Base-by-base conservation (phyloP, 2,113 vertebrate genomes). In the Hippocampus abdominalis region DNA sequence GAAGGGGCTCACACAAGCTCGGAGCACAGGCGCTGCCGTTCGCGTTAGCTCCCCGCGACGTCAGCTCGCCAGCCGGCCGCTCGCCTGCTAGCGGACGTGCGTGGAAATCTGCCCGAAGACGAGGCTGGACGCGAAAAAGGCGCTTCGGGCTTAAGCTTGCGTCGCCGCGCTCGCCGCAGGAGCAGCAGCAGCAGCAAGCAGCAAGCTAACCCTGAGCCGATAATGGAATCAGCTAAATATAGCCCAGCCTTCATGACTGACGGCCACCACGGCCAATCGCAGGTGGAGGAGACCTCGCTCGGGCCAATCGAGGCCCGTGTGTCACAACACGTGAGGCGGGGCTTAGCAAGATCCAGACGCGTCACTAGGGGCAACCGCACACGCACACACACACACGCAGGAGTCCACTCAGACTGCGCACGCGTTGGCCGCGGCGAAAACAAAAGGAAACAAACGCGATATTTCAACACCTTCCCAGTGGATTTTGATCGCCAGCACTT, bases 161-260 rank as follows among this genome's bases (percentile, higher is more conserved):
- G 29, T 57, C 46, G 46, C 20, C 11, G 12, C 27, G 56, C 7
- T 57, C 65, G 77, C 69, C 60, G 53, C 39, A 1, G 56, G 79
- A 68, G 32, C 32, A 36, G 32, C 32, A 4, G 59, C 81, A 68
- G n/a, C n/a, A n/a, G n/a, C n/a, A n/a, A n/a, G n/a, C n/a, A n/a
- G 69, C 69, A 75, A 71, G 78, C 71, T 87, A 74, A 77, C 68
- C 72, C 87, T 90, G 86, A 92, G 88, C 90, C 87, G 81, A 83
- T 89, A 90, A 91, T 89, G 80, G 86, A 89, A 90, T 89, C 88
- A 84, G 82, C 90, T 90, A 91, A 92, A 91, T 89, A 91, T 89
- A 91, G 69, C 60, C 51, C 64, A 53, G 64, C 62, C 63, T 36
- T 39, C 51, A 20, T 48, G 64, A 88, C 75, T 68, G 87, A 82